Base-by-base conservation (phyloP, 2,888 invertebrate genomes). In the Lottia gigantea region DNA sequence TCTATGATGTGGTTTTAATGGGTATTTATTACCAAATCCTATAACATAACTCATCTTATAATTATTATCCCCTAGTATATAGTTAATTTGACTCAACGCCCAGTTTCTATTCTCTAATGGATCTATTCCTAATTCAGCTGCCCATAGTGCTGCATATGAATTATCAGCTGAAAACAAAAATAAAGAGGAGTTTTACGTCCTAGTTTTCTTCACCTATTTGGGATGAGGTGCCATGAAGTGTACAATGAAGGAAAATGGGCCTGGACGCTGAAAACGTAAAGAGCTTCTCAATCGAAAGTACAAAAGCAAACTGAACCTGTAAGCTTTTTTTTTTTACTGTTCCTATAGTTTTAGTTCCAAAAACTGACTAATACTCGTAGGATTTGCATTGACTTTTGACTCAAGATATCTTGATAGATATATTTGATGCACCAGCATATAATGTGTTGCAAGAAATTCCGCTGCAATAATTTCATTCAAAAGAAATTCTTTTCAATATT, bases 31-130 rank as follows among this genome's bases (percentile, higher is more conserved):
- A 8, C 83, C 84, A 68, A 76, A 84, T 2, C 83, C 84, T 15
- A 82, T 77, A 46, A 82, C 80, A 62, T 76, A 84, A 70, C 84
- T 84, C 55, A 81, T 70, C 11, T 82, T 82, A 64, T 76, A 76
- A 61, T 78, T 78, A 49, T 81, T 79, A 64, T 84, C 83, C 16
- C 85, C 85, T 7, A 86, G 76, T 61, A 84, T 80, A 73, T 86
- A 86, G 72, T 85, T 77, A 19, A 86, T 83, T 71, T 85, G 83
- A 47, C 73, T 74, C 74, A 79, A 76, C 40, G 86, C 86, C 76
- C 80, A 86, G 26, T 75, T 74, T n/a, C 78, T 74, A 68, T 78
- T 79, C 23, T 73, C 72, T 16, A 68, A 71, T 1, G 83, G 69
- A 12, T 77, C 68, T 2, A 86, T 74, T 2, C 84, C 85, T 12